Evolutionary conservation across 1,140 invertebrate species (phyloP).

Genomic region (Drosophila jambulina): DNA sequence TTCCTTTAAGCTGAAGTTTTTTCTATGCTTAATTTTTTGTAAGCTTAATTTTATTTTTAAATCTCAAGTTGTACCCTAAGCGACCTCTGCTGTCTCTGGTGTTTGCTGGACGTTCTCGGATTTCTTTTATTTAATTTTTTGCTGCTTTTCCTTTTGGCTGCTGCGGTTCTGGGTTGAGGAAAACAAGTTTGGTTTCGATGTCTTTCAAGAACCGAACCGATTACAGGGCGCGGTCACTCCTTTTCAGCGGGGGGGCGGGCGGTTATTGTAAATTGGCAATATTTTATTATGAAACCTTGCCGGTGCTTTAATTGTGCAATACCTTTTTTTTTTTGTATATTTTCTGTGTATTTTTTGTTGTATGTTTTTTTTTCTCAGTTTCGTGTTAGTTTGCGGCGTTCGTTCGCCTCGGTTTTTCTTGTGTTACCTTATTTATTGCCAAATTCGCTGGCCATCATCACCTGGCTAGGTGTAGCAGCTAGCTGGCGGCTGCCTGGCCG

Average conservation of each 20-base stretch:
- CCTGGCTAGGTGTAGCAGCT: neutral
- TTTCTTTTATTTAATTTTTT: constrained; percentile 23
- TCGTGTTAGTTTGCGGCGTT: constrained; percentile 18
- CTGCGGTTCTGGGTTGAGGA: constrained; percentile 44
- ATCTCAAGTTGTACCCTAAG: neutral
- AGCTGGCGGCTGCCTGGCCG: constrained; percentile 1
- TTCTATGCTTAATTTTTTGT: no score
- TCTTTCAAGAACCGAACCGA: constrained; percentile 49
- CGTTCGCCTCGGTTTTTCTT: constrained; percentile 11
- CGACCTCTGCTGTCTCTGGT: neutral
- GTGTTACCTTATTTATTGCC: constrained; percentile 50
- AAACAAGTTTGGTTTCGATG: constrained; percentile 48
- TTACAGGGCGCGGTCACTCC: constrained; percentile 28
- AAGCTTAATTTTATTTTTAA: neutral
- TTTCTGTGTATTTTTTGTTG: neutral
- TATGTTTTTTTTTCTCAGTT: neutral
- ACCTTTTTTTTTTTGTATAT: constrained; percentile 12
- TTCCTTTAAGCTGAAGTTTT: no score
- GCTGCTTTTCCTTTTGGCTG: constrained; percentile 15
- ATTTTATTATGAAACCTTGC: constrained; percentile 74
- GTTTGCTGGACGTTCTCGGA: constrained; percentile 30
- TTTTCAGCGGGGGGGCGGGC: neutral
- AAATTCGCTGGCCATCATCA: constrained; percentile 30
- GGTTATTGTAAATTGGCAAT: constrained; percentile 70
- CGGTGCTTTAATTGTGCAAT: constrained; percentile 68